phyloP scores from a whole-genome alignment of 2,113 vertebrate genomes.

The Nothoprocta perdicaria region DNA sequence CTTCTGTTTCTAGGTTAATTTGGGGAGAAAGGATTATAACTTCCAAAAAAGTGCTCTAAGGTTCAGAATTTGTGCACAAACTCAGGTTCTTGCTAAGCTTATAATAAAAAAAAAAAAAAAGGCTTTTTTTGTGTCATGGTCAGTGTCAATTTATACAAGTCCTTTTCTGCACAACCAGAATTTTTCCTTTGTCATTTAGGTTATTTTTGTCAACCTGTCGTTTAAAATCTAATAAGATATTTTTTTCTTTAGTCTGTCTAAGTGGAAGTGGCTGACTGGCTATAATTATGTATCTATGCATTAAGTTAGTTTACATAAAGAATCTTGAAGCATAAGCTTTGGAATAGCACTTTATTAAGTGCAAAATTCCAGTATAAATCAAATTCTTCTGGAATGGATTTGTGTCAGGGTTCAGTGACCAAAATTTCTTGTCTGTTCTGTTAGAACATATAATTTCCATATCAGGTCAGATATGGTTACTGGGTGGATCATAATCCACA shows the following conservation, averaged over 20 bases:
- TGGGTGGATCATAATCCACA: not conserved
- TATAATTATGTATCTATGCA: not conserved
- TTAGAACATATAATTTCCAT: not conserved
- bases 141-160: not conserved
- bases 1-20: not conserved
- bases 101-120: too few relatives aligned
- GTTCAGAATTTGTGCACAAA: not conserved
- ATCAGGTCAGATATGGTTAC: not conserved
- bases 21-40: not conserved
- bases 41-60: not conserved
- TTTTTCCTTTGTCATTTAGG: not conserved
- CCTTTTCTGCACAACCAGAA: fast-evolving
- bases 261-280: not conserved
- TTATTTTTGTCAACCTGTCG: not conserved
- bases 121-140: not conserved
- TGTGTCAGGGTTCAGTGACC: not conserved
- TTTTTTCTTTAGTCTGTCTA: not conserved
- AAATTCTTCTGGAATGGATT: not conserved
- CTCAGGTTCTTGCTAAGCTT: not conserved
- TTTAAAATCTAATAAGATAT: not conserved
- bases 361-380: not conserved
- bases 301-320: not conserved
- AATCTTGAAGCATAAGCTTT: not conserved
- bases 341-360: not conserved
- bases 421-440: not conserved